Evolutionary conservation across 2,797 vertebrate genomes (phyloP).

Genomic region (Microctenopoma lineatum): DNA sequence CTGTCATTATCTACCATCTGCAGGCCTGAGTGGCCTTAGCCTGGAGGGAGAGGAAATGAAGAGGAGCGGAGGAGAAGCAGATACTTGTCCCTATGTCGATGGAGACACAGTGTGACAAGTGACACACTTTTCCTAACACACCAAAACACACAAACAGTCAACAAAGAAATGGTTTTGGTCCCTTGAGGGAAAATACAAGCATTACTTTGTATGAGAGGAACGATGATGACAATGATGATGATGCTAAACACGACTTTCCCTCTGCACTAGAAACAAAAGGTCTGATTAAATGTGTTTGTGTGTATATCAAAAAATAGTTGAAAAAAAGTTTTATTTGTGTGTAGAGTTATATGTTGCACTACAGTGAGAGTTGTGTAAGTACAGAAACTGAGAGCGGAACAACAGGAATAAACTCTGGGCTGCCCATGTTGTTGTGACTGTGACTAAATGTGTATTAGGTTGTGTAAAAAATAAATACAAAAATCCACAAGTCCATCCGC

Average conservation of each 20-base stretch:
- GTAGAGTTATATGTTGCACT: background rate
- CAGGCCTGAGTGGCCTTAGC: conserved; percentile 70
- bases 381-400: background rate
- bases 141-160: conserved; percentile 11
- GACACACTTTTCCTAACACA: conserved; percentile 26
- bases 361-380: background rate
- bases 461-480: conserved; percentile 1
- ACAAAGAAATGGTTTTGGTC: conserved; percentile 48
- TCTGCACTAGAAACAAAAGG: background rate
- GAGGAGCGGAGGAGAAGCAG: conserved; percentile 39
- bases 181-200: conserved; percentile 19
- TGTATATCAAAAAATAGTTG: too few species aligned
- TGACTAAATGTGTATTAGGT: conserved; percentile 11
- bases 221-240: too few species aligned
- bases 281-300: too few species aligned
- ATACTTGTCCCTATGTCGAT: conserved; percentile 25
- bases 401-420: conserved; percentile 9
- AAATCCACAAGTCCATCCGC: too few species aligned
- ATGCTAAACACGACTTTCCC: background rate
- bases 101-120: conserved; percentile 27
- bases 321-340: background rate
- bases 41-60: conserved; percentile 62
- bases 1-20: conserved; percentile 82
- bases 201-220: conserved; percentile 19
- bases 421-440: conserved; percentile 34